phyloP scores from a whole-genome alignment of 1,140 invertebrate genomes.

The Saxidomus purpurata region DNA sequence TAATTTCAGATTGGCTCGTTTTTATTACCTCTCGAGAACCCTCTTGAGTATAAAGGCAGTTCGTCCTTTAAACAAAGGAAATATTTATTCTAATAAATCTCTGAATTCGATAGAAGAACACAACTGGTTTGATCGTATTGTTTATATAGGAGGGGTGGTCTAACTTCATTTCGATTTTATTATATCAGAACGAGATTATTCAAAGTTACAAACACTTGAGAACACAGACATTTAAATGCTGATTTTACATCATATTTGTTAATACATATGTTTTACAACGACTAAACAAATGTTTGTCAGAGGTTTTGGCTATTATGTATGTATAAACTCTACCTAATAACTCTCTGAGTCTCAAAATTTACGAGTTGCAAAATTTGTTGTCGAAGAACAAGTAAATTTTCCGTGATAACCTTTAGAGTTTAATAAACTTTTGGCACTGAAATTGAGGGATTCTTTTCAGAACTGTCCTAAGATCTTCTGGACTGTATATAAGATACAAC shows the following conservation, averaged over 20 bases:
- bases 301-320: background rate
- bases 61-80: background rate
- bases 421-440: too few relatives aligned
- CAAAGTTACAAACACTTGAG: background rate
- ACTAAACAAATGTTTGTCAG: background rate
- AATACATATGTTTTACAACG: background rate
- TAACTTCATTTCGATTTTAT: slow-evolving; percentile 13
- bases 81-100: slow-evolving; percentile 38
- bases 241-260: slow-evolving; percentile 21
- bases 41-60: background rate
- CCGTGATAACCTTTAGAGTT: too few relatives aligned
- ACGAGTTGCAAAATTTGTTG: background rate
- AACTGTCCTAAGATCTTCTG: too few relatives aligned
- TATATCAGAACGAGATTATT: background rate
- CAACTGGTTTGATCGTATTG: background rate
- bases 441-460: too few relatives aligned
- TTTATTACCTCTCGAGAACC: background rate
- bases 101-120: background rate
- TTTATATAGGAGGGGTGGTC: slow-evolving; percentile 18
- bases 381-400: background rate
- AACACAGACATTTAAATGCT: background rate
- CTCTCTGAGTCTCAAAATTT: too few relatives aligned
- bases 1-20: background rate
- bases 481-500: too few relatives aligned
- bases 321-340: too few relatives aligned